A percentile compares a stretch with the other conserved stretches of the same genome.
These are phyloP conservation scores for Toxonevra muliebris DNA, from an alignment of 2,888 invertebrate genomes.

Conservation along the genomic window DNA sequence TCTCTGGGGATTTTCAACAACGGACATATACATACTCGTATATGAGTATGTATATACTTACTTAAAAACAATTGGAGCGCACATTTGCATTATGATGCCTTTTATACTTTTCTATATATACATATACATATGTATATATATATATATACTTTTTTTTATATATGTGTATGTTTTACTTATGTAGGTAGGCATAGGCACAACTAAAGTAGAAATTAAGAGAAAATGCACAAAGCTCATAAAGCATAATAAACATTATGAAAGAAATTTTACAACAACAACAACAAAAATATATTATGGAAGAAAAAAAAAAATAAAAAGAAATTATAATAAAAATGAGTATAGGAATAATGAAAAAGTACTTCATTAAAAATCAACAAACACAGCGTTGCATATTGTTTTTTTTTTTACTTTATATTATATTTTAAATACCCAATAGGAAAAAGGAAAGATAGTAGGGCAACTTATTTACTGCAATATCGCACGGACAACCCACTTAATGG, in stretches of 20 bases:
- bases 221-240: constrained; percentile 23
- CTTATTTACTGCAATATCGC: no score
- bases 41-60: neutral
- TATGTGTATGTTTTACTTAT: neutral
- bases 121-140: neutral
- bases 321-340: constrained; percentile 18
- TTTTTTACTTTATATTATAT: no score
- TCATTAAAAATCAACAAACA: constrained; percentile 25
- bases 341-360: constrained; percentile 30
- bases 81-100: constrained; percentile 25
- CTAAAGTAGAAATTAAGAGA: constrained; percentile 26
- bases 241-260: neutral
- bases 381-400: no score
- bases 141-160: neutral
- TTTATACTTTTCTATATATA: constrained; percentile 4
- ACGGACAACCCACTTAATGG: no score
- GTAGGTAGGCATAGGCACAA: neutral
- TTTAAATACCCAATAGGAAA: no score
- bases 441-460: no score
- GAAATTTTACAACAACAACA: no score
- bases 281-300: neutral
- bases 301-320: constrained; percentile 10
- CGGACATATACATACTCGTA: no score
- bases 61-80: constrained; percentile 24
- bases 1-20: neutral